Evolutionary conservation across 2,888 invertebrate genomes (phyloP).

Genomic region (Coelinius sp.): DNA sequence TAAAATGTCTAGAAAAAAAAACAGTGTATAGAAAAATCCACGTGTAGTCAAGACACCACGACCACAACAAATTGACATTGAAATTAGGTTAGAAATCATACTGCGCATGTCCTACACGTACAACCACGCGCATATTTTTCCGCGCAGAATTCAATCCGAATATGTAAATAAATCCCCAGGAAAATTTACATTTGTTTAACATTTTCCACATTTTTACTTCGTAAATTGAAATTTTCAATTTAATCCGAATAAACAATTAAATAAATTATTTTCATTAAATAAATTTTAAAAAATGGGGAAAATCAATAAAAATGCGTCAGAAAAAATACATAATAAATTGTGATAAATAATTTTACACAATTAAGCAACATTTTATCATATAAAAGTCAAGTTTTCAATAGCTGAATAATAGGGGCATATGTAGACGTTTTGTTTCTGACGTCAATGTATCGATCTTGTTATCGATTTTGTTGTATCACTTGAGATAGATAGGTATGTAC

Average conservation of each 20-base stretch:
- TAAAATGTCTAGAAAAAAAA: background rate
- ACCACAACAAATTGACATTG: conserved; percentile 17
- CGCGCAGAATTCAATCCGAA: background rate
- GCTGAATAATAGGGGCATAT: background rate
- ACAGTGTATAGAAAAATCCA: background rate
- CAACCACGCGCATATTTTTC: too few species aligned
- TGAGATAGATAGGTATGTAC: conserved; percentile 16
- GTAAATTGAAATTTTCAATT: background rate
- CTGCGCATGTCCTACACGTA: too few species aligned
- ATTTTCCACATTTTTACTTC: background rate
- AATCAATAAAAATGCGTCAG: too few species aligned
- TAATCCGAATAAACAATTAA: background rate
- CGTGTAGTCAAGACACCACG: background rate
- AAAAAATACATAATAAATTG: too few species aligned
- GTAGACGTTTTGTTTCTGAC: conserved; percentile 20
- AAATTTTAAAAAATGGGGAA: too few species aligned
- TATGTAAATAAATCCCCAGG: background rate
- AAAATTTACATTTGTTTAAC: background rate
- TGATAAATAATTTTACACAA: background rate
- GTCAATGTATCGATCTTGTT: conserved; percentile 27
- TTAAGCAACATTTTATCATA: background rate
- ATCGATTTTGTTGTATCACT: conserved; percentile 24
- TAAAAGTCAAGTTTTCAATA: background rate
- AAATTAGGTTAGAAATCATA: background rate
- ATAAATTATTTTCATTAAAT: background rate